Base-by-base conservation (phyloP, 2,888 invertebrate species). In the Pollenia labialis region DNA sequence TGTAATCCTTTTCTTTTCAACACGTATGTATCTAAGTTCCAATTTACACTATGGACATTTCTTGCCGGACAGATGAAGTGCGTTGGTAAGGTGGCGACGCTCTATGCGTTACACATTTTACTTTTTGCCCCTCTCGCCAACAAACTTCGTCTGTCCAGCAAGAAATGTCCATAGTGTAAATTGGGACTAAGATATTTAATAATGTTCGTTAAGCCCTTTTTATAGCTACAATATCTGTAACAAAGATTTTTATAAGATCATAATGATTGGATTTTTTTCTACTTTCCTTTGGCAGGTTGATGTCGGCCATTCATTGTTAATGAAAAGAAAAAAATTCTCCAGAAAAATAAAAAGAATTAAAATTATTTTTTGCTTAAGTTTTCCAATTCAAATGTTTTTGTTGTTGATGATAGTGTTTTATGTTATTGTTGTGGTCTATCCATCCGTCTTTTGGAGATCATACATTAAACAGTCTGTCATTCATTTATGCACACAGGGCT, bases 301-400 rank as follows among this genome's bases (percentile, higher is more conserved):
- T 85, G 68, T 72, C 82, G 58, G 62, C 18, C 69, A 72, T 66
- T 71, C 69, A 58, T 68, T 64, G 44, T 40, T 40, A 12, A 7
- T 16, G 40, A 32, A 69, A 54, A 10, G 54, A 18, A 56, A 48
- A 54, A 46, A 18, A 10, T 16, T 50, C 40, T 12, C 40, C 42
- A 48, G 40, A 7, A 6, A n/a, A 23, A 64, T 14, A 44, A 9
- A 42, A 60, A n/a, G 11, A 54, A 75, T 12, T 54, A 42, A 74
- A 75, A 75, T 76, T 7, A 18, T 74, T 72, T 87, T 83, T 48
- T 85, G 79, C 62, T 85, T 60, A 58, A 58, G 64, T 81, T 87
- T 76, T 46, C 48, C 76, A 83, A 83, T 72, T 83, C 80, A 87
- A 87, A 87, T 68, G 60, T 11, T 71, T 40, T 16, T 75, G 32